Evolutionary conservation across 30 jellyfish, hydroid and myxozoan genomes (phyloP).

Genomic region (Cassiopea andromeda): DNA sequence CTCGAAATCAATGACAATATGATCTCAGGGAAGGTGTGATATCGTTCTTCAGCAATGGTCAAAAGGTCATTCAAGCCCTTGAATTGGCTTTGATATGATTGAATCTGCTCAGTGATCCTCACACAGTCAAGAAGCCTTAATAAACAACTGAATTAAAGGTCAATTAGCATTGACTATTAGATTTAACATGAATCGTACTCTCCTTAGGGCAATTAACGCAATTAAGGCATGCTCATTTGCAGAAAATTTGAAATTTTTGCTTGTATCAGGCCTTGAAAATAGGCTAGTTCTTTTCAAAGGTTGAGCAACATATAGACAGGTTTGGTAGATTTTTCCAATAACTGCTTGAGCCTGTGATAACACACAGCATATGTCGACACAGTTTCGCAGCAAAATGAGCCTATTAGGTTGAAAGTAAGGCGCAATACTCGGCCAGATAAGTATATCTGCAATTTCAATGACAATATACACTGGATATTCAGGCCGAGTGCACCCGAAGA

Average conservation of each 20-base stretch:
- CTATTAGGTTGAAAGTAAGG: background rate
- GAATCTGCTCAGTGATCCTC: slow-evolving; percentile 38
- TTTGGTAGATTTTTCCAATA: background rate
- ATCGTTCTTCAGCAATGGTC: slow-evolving; percentile 10
- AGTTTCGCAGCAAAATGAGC: background rate
- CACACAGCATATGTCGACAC: background rate
- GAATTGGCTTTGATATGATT: slow-evolving; percentile 27
- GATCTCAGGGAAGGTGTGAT: background rate
- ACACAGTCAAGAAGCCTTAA: background rate
- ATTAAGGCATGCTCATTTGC: no score
- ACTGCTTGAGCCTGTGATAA: background rate
- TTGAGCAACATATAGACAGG: background rate
- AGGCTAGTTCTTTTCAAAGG: background rate
- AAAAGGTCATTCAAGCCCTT: slow-evolving; percentile 18
- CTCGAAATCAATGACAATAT: background rate
- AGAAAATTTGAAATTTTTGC: background rate
- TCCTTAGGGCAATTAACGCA: background rate
- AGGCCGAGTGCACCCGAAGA: background rate
- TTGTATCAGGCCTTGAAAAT: background rate
- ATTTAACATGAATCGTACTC: background rate
- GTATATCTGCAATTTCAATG: background rate
- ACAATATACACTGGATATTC: background rate
- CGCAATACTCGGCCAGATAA: background rate
- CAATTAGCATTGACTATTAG: background rate
- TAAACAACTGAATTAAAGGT: background rate